These are phyloP conservation scores for Ataeniobius toweri DNA, from an alignment of 2,797 vertebrate genomes.

Conservation along the genomic window DNA sequence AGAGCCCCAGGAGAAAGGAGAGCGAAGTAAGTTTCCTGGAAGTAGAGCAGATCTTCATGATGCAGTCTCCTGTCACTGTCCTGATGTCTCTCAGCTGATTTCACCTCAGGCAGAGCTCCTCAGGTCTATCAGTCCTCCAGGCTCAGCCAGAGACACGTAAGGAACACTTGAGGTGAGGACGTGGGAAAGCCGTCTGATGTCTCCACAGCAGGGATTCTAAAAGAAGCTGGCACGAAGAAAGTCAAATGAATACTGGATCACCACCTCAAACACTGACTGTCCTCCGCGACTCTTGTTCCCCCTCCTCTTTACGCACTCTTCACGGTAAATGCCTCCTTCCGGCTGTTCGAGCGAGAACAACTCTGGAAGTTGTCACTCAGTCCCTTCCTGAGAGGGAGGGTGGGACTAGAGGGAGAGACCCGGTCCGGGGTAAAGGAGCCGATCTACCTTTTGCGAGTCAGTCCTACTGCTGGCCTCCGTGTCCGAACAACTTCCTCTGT, in stretches of 20 bases:
- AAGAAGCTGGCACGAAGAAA: slow-evolving; percentile 13
- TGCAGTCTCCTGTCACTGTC: background rate
- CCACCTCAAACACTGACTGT: slow-evolving; percentile 7
- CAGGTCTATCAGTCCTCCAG: slow-evolving; percentile 42
- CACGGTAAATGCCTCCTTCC: slow-evolving; percentile 4
- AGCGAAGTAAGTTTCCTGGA: slow-evolving; percentile 76
- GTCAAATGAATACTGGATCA: slow-evolving; percentile 10
- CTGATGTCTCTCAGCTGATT: slow-evolving; percentile 1
- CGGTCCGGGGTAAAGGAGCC: slow-evolving; percentile 7
- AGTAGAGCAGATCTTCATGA: slow-evolving; percentile 71
- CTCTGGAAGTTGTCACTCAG: slow-evolving; percentile 53
- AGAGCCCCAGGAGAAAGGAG: slow-evolving; percentile 60
- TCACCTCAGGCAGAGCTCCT: slow-evolving; percentile 28
- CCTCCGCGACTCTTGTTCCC: slow-evolving; percentile 13
- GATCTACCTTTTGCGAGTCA: slow-evolving; percentile 11
- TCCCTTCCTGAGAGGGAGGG: slow-evolving; percentile 25
- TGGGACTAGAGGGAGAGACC: background rate
- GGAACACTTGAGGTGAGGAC: slow-evolving; percentile 58
- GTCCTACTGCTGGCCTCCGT: background rate
- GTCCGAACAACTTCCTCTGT: fast-evolving
- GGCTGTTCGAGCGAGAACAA: slow-evolving; percentile 20
- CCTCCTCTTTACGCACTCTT: slow-evolving; percentile 4
- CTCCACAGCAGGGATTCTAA: slow-evolving; percentile 13
- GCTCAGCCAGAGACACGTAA: slow-evolving; percentile 17
- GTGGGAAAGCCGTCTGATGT: slow-evolving; percentile 12